Percentiles rank a stretch among this genome's conserved stretches.
Evolutionary conservation across 2,797 vertebrate genomes (phyloP).

Genomic region (Gambelia wislizenii): DNA sequence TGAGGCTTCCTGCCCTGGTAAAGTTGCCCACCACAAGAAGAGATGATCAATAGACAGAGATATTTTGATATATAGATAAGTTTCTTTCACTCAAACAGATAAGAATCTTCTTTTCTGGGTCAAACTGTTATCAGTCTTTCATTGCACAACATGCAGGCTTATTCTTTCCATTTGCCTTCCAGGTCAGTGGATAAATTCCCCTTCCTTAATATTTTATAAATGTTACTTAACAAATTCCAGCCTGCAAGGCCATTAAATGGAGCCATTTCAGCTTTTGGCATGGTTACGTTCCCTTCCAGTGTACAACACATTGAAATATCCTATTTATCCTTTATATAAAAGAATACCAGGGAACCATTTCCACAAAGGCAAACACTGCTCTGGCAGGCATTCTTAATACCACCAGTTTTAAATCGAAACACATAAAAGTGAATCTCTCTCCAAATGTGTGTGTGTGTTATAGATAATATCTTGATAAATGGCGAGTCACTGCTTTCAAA

Average conservation of each 20-base stretch:
- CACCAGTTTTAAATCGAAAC: conserved; percentile 41
- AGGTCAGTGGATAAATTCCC: conserved; percentile 60
- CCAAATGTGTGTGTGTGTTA: conserved; percentile 8
- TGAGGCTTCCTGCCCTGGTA: too few relatives aligned
- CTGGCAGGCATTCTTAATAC: conserved; percentile 41
- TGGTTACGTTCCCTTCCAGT: not conserved
- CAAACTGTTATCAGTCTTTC: conserved; percentile 34
- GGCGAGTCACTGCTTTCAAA: not conserved
- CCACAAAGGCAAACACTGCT: not conserved
- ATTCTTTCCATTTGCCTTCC: conserved; percentile 57
- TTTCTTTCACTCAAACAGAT: conserved; percentile 13
- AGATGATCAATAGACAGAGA: not conserved
- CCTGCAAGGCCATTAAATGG: conserved; percentile 31
- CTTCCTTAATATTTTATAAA: conserved; percentile 70
- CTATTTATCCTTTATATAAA: conserved; percentile 55
- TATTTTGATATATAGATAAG: not conserved
- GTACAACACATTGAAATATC: conserved; percentile 33
- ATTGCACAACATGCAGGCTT: not conserved
- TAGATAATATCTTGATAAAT: conserved; percentile 23
- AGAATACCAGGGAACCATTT: conserved; percentile 33
- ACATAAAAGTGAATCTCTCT: conserved; percentile 46
- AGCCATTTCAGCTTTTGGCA: conserved; percentile 40
- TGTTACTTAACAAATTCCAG: conserved; percentile 59
- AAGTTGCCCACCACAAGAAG: not conserved
- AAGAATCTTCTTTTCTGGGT: not conserved